A percentile compares a stretch with the other conserved stretches of the same genome.
Evolutionary conservation across 2,113 vertebrate species (phyloP).

Genomic region (Gasterosteus nipponicus): DNA sequence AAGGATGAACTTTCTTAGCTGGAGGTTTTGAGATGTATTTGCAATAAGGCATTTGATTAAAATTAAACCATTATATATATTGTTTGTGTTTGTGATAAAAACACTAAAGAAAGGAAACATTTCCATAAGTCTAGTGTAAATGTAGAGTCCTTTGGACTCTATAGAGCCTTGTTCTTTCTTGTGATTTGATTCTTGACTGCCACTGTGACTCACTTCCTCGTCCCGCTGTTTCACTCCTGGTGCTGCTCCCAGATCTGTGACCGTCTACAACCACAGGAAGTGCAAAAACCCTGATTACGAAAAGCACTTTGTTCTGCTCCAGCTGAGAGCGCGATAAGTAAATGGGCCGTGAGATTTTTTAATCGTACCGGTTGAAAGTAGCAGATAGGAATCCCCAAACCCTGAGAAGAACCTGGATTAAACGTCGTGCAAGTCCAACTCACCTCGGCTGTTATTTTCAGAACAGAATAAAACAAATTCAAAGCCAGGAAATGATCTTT

Average conservation of each 20-base stretch:
- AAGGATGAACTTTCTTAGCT: neutral
- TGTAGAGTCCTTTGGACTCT: neutral
- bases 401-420: neutral
- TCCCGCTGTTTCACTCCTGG: slow-evolving; percentile 13
- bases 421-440: neutral
- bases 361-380: neutral
- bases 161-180: neutral
- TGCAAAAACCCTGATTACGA: slow-evolving; percentile 30
- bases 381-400: neutral
- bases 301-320: slow-evolving; percentile 38
- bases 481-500: neutral
- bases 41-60: no score
- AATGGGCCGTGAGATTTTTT: slow-evolving; percentile 22
- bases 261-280: slow-evolving; percentile 43
- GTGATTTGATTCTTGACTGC: slow-evolving; percentile 36
- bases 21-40: no score
- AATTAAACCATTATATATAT: no score
- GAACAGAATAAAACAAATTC: neutral
- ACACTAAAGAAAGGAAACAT: neutral
- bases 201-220: slow-evolving; percentile 34
- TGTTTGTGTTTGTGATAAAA: no score
- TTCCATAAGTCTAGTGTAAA: neutral
- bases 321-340: slow-evolving; percentile 33
- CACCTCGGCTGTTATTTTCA: neutral
- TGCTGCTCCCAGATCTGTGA: slow-evolving; percentile 23